These are phyloP conservation scores for Anadara kagoshimensis DNA, from an alignment of 1,140 invertebrate genomes.

Conservation along the genomic window DNA sequence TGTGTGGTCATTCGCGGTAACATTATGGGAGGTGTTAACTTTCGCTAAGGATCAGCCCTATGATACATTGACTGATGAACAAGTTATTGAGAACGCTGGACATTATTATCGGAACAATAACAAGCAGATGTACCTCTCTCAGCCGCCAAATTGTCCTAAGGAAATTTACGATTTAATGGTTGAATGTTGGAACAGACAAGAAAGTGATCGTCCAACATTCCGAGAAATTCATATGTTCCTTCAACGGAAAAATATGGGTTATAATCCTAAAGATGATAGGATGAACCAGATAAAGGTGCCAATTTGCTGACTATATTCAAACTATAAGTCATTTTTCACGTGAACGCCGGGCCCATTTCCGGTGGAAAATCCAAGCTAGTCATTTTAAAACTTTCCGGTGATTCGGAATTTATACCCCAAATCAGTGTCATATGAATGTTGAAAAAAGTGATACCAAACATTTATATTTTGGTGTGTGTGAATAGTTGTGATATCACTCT, in stretches of 20 bases:
- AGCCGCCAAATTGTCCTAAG: slow-evolving; percentile 68
- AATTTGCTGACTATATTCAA: slow-evolving; percentile 60
- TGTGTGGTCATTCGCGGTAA: slow-evolving; percentile 92
- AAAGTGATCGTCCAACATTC: slow-evolving; percentile 85
- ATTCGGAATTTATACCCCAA: too few species aligned
- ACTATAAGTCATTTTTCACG: too few species aligned
- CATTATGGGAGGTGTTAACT: slow-evolving; percentile 91
- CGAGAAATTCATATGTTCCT: slow-evolving; percentile 93
- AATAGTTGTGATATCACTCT: too few species aligned
- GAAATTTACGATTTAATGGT: slow-evolving; percentile 90
- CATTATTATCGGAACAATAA: slow-evolving; percentile 68
- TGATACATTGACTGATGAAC: slow-evolving; percentile 84
- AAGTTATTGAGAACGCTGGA: slow-evolving; percentile 82
- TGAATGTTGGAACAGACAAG: slow-evolving; percentile 94
- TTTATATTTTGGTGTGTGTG: too few species aligned
- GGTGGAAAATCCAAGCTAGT: too few species aligned
- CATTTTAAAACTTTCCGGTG: too few species aligned
- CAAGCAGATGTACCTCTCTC: slow-evolving; percentile 62
- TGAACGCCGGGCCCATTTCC: too few species aligned
- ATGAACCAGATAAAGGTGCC: slow-evolving; percentile 67
- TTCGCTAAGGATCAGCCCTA: slow-evolving; percentile 89
- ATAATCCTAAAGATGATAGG: slow-evolving; percentile 71
- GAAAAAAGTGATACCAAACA: too few species aligned
- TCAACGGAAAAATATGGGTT: slow-evolving; percentile 90
- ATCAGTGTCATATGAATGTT: too few species aligned